Evolutionary conservation across 1,140 invertebrate species (phyloP).

Genomic region (Formica selysi): DNA sequence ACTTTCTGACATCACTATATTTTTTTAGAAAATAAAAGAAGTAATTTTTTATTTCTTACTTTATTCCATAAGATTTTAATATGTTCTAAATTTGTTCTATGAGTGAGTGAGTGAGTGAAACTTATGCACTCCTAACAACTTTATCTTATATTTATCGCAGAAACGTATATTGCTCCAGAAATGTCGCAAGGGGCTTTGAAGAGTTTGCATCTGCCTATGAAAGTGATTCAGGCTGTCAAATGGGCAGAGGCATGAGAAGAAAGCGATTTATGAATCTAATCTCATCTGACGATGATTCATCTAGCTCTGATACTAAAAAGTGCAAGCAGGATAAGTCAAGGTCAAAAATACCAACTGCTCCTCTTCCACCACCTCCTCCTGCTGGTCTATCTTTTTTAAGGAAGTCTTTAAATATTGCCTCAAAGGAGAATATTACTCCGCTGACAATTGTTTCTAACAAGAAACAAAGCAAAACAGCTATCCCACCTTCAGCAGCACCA

Average conservation of each 20-base stretch:
- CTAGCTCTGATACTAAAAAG: neutral
- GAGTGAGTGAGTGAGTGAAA: too few species aligned
- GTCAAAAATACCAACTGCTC: slow-evolving; percentile 3
- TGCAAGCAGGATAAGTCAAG: neutral
- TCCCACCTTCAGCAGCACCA: neutral
- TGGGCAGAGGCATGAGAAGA: neutral
- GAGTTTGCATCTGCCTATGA: neutral
- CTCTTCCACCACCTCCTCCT: neutral
- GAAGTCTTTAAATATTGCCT: neutral
- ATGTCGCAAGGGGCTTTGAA: neutral
- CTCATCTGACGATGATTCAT: neutral
- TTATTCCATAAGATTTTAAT: too few species aligned
- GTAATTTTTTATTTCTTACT: too few species aligned
- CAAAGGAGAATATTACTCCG: neutral
- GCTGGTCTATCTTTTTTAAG: neutral
- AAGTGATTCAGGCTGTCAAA: neutral
- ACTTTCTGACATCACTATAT: too few species aligned
- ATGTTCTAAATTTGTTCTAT: too few species aligned
- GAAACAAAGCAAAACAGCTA: neutral
- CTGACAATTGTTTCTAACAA: neutral
- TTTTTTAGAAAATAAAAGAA: too few species aligned
- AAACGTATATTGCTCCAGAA: neutral
- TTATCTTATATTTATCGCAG: neutral
- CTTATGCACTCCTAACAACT: too few species aligned
- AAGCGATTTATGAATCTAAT: neutral